Base-by-base conservation (phyloP, 2,113 vertebrate species). In the Verasper variegatus region DNA sequence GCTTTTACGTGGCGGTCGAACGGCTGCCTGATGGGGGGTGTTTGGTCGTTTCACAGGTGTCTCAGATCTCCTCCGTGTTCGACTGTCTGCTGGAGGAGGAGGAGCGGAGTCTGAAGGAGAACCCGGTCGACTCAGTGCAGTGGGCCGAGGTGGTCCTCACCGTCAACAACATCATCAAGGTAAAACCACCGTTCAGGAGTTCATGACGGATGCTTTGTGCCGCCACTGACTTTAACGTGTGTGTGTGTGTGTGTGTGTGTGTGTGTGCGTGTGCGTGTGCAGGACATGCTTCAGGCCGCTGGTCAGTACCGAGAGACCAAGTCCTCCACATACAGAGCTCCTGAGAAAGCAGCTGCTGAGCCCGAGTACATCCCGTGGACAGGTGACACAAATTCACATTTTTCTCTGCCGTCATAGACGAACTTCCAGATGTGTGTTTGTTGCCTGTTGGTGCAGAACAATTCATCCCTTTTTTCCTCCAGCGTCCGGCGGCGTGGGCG, bases 301-400 rank as follows among this genome's bases (percentile, higher is more conserved):
- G 91, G 84, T 83, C 96, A 97, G 67, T 97, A 97, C 92, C 94
- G 97, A 71, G 96, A 96, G 0, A 95, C 94, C 20, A 96, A 95
- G 90, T 92, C 89, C 24, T 96, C 94, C 57, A 78, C 95, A 17
- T 99, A 99, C 85, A 94, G 93, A 91, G 93, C 88, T 2, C 92
- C 94, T 84, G 96, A 96, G 9, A 89, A 89, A 1, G 52, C 75
- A 9, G 88, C 92, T 61, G 78, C 91, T 31, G 97, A 98, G 59
- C 96, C 96, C 0, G 97, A 99, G 78, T 96, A 96, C 81, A 76
- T 98, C 83, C 97, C 97, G 0, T 99, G 97, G 98, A 99, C 98
- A 90, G 98, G 98, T 99, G 76, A 27, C 4, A 21, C 23, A 2
- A 3, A 35, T 14, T n/a, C 55, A 1, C 55, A 4, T 5, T 20